phyloP scores from a whole-genome alignment of 2,888 invertebrate genomes.

The Listrodromus nycthemerus region DNA sequence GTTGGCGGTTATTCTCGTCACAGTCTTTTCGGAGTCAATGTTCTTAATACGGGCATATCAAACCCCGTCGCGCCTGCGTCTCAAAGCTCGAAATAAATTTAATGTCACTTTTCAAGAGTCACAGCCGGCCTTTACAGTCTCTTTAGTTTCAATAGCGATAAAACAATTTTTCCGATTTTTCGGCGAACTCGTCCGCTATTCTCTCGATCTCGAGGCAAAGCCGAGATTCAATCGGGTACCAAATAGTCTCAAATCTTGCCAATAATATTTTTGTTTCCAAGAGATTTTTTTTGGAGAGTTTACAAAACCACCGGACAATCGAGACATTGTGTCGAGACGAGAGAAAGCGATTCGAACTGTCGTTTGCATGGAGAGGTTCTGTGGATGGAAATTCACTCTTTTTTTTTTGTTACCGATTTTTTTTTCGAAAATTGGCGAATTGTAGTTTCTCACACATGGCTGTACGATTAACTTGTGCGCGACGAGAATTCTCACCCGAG shows the following conservation, averaged over 20 bases:
- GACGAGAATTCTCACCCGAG: constrained; percentile 34
- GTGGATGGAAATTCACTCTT: constrained; percentile 70
- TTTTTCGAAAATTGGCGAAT: background rate
- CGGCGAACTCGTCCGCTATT: constrained; percentile 15
- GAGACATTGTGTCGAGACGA: background rate
- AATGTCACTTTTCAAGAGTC: background rate
- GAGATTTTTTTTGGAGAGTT: background rate
- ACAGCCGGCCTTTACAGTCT: background rate
- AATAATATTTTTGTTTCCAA: constrained; percentile 31
- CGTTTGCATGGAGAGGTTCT: constrained; percentile 74
- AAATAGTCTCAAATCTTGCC: constrained; percentile 64
- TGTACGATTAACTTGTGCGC: background rate
- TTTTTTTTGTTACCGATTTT: constrained; percentile 42
- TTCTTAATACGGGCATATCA: background rate
- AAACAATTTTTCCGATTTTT: constrained; percentile 16
- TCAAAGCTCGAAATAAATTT: background rate
- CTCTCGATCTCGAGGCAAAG: constrained; percentile 15
- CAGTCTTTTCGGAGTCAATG: constrained; percentile 53
- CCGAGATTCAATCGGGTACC: constrained; percentile 25
- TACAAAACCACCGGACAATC: constrained; percentile 10
- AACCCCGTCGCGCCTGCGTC: background rate
- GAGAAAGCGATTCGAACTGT: constrained; percentile 18
- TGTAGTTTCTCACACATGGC: background rate
- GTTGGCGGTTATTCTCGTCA: constrained; percentile 65
- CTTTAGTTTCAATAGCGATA: background rate